Evolutionary conservation across 2,113 vertebrate species (phyloP).

Genomic region (Ptilonorhynchus violaceus): DNA sequence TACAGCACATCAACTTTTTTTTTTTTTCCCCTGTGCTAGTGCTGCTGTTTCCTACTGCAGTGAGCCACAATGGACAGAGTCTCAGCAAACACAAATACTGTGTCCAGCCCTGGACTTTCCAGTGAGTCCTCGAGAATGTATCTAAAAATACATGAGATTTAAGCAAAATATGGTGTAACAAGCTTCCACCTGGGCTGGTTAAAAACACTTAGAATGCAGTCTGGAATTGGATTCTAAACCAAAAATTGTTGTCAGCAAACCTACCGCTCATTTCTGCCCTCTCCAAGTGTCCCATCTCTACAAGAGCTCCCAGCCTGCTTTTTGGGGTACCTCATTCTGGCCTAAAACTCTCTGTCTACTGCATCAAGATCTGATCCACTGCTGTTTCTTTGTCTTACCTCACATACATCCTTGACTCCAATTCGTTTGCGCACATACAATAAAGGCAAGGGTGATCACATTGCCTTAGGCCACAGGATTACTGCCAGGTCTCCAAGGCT

Average conservation of each 20-base stretch:
- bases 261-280: neutral
- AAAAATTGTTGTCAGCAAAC: neutral
- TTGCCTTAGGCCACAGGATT: neutral
- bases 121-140: neutral
- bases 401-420: neutral
- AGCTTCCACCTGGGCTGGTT: neutral
- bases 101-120: neutral
- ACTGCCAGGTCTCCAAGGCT: neutral
- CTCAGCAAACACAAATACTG: neutral
- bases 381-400: neutral
- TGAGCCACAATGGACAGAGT: neutral
- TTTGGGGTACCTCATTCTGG: neutral
- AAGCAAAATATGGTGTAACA: neutral
- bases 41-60: neutral
- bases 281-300: neutral
- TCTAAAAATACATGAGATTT: neutral
- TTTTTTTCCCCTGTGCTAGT: neutral
- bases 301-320: neutral
- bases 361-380: neutral
- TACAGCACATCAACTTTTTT: neutral
- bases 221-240: neutral
- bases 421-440: fast-evolving
- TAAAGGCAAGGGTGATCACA: neutral
- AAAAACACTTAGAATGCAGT: neutral
- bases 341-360: neutral